These are phyloP conservation scores for Diadophis punctatus DNA, from an alignment of 2,113 vertebrate genomes.

Conservation along the genomic window DNA sequence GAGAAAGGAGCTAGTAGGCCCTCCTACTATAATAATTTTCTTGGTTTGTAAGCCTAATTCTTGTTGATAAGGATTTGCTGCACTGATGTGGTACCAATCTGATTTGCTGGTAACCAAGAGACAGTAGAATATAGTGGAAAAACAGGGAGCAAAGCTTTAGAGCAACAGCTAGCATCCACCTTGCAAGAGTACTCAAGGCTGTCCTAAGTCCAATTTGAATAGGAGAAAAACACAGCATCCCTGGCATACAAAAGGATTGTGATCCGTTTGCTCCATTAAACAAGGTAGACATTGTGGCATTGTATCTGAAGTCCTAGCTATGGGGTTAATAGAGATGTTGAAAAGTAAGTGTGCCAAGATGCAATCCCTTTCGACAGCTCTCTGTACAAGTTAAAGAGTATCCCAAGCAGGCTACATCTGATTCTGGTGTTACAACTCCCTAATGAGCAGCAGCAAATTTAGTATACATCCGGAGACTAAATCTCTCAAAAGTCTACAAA, in stretches of 20 bases:
- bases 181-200: too few species aligned
- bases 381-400: neutral
- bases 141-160: too few species aligned
- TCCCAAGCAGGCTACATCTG: neutral
- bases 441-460: neutral
- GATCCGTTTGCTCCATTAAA: too few species aligned
- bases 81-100: neutral
- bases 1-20: neutral
- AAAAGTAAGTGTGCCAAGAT: neutral
- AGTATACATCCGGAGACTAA: neutral
- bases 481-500: neutral
- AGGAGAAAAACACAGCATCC: too few species aligned
- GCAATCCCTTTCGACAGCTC: neutral
- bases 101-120: neutral
- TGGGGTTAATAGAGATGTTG: neutral
- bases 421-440: neutral
- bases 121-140: neutral
- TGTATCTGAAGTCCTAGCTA: neutral
- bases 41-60: neutral
- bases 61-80: neutral
- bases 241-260: too few species aligned
- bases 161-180: too few species aligned
- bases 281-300: too few species aligned
- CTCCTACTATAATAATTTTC: neutral
- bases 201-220: too few species aligned